A percentile compares a stretch with the other conserved stretches of the same genome.
phyloP scores from a whole-genome alignment of 1,140 invertebrate genomes.

The Forficula auricularia region DNA sequence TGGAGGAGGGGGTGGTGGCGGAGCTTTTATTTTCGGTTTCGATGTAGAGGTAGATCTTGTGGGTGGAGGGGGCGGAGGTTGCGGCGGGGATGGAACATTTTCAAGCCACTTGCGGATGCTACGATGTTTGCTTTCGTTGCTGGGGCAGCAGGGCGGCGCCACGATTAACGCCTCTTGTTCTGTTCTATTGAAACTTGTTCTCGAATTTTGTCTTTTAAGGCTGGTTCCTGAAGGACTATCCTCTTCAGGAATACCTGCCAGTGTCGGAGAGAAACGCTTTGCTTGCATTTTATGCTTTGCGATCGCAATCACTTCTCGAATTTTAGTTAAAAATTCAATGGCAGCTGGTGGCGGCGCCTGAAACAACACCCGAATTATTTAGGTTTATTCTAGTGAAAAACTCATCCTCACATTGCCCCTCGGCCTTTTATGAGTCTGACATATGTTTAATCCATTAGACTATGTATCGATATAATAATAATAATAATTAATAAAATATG shows the following conservation, averaged over 20 bases:
- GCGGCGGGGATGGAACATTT: slow-evolving; percentile 35
- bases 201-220: slow-evolving; percentile 35
- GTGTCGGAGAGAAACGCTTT: slow-evolving; percentile 59
- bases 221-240: slow-evolving; percentile 26
- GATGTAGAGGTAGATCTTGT: not conserved
- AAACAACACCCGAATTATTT: slow-evolving; percentile 19
- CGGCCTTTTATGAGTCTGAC: not conserved
- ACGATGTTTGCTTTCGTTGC: slow-evolving; percentile 44
- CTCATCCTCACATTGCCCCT: not conserved
- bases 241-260: slow-evolving; percentile 68
- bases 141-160: slow-evolving; percentile 23
- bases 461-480: no score
- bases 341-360: slow-evolving; percentile 71
- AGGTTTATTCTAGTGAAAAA: no score
- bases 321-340: slow-evolving; percentile 68
- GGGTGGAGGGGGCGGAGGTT: slow-evolving; percentile 1
- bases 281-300: slow-evolving; percentile 70
- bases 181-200: slow-evolving; percentile 20
- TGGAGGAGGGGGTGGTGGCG: slow-evolving; percentile 12
- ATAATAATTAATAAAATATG: no score
- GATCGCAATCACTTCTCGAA: slow-evolving; percentile 70
- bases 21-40: not conserved
- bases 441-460: not conserved
- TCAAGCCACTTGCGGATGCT: slow-evolving; percentile 62
- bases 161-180: not conserved